Evolutionary conservation across 2,888 invertebrate genomes (phyloP), one percentile per base, ranked within the genome.

Genomic region (Leptopilina drosophilae): DNA sequence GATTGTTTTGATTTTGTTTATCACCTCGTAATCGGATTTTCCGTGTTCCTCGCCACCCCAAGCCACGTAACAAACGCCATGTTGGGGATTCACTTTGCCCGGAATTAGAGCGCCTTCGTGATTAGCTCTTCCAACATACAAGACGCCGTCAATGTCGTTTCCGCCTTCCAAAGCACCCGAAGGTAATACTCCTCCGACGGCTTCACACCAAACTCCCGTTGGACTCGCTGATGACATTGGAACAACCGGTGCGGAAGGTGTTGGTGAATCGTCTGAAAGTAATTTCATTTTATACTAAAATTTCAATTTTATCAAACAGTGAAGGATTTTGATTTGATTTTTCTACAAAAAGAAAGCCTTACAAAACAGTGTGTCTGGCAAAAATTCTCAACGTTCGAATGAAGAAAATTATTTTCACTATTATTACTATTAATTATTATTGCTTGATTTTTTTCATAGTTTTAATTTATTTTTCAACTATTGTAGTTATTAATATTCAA

Each of bases 1-100:
- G 6, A 6, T 59, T 33, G 33, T 64, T n/a, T 64, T 64, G 33
- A 33, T 12, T 40, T 64, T 12, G 14, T 73, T 65, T 15, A 85
- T 86, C 85, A 95, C 95, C 93, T 97, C 95, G 90, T 96, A 96
- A 64, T 95, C 93, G 56, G 91, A 87, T 87, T 95, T 95, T 15
- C 93, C 93, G 87, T 96, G 95, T 85, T 96, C 95, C 14, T 91
- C 93, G 14, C 96, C 96, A 26, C 96, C 97, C 95, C 96, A 97
- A 26, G 97, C 92, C 14, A 97, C 91, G 87, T 95, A 97, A 82
- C 94, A 94, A 0, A 94, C 93, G 11, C 95, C 94, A 87, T 96
- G 95, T 14, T 95, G 94, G 6, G 95, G 94, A 67, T 95, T 93
- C 83, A 95, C 93, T 91, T 97, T 96, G 40, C 97, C 97, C 76